phyloP scores from a whole-genome alignment of 2,113 vertebrate species.

The Corydoras maculifer region DNA sequence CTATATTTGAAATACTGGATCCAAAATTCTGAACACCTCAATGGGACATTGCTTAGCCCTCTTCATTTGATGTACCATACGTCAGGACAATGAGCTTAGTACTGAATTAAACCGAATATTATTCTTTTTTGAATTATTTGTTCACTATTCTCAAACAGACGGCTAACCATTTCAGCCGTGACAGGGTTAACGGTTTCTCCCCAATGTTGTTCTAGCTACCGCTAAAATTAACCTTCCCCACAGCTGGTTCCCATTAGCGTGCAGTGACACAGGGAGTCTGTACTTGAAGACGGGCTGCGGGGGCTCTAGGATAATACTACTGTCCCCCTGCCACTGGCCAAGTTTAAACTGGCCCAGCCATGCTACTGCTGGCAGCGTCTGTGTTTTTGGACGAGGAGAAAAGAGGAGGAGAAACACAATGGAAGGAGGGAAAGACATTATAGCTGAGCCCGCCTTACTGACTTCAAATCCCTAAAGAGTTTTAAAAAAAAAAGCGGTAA shows the following conservation, averaged over 20 bases:
- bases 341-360: conserved; percentile 45
- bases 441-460: conserved; percentile 14
- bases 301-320: conserved; percentile 48
- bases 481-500: neutral
- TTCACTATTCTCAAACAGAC: neutral
- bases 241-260: conserved; percentile 70
- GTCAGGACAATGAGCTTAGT: too few relatives aligned
- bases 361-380: conserved; percentile 33
- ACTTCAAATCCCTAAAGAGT: neutral
- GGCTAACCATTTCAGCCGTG: conserved; percentile 17
- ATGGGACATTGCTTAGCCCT: too few relatives aligned
- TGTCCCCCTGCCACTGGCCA: conserved; percentile 39
- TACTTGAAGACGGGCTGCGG: conserved; percentile 45
- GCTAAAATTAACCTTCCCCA: conserved; percentile 65
- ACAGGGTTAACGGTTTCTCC: conserved; percentile 49
- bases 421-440: conserved; percentile 12
- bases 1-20: too few relatives aligned
- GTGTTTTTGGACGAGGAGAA: conserved; percentile 27
- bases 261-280: conserved; percentile 57
- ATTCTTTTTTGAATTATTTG: too few relatives aligned
- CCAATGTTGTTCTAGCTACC: conserved; percentile 52
- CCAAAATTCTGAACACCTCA: too few relatives aligned
- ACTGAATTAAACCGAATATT: too few relatives aligned
- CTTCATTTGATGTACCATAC: too few relatives aligned
- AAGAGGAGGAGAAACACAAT: conserved; percentile 2